A percentile compares a stretch with the other conserved stretches of the same genome.
Conservation (phyloP, 1,140 invertebrate genomes). For the Hycleus phaleratus region DNA sequence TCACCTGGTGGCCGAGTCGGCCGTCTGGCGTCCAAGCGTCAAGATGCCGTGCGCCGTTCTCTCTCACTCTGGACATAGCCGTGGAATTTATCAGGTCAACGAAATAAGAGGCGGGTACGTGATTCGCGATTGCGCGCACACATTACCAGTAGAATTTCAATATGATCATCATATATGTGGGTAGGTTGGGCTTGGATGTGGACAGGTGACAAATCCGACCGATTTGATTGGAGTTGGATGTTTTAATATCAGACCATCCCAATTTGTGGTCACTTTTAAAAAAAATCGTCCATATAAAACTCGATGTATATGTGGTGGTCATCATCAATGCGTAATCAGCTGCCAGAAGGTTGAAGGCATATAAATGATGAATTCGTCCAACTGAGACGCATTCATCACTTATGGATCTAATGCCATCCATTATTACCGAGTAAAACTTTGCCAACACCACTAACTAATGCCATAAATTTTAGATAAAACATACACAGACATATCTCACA, state of each 20-base stretch:
- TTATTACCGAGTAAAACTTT: constrained; percentile 13
- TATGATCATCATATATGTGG: constrained; percentile 19
- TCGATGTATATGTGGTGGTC: constrained; percentile 9
- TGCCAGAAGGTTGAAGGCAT: constrained; percentile 10
- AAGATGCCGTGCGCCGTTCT: constrained; percentile 9
- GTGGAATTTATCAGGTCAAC: constrained; percentile 29
- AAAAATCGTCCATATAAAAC: constrained; percentile 1
- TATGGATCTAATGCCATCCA: constrained; percentile 18
- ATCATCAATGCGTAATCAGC: constrained; percentile 30
- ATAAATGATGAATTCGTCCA: constrained; percentile 33
- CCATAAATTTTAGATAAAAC: constrained; percentile 15
- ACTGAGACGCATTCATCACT: constrained; percentile 31
- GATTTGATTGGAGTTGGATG: constrained; percentile 30
- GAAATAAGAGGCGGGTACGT: constrained; percentile 21
- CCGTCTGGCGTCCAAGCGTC: constrained; percentile 23
- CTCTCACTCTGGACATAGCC: constrained; percentile 22
- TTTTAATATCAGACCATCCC: constrained; percentile 27
- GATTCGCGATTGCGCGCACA: constrained; percentile 31
- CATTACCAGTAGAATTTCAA: constrained; percentile 33
- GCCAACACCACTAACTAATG: constrained; percentile 10
- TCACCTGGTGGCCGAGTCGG: constrained; percentile 20
- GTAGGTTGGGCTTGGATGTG: constrained; percentile 31
- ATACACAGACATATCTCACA: too few relatives aligned
- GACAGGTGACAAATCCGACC: constrained; percentile 39
- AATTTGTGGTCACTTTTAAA: constrained; percentile 29